Evolutionary conservation across 2,888 invertebrate species (phyloP), one percentile per base, ranked within the genome.

Genomic region (Morpho deidamia): DNA sequence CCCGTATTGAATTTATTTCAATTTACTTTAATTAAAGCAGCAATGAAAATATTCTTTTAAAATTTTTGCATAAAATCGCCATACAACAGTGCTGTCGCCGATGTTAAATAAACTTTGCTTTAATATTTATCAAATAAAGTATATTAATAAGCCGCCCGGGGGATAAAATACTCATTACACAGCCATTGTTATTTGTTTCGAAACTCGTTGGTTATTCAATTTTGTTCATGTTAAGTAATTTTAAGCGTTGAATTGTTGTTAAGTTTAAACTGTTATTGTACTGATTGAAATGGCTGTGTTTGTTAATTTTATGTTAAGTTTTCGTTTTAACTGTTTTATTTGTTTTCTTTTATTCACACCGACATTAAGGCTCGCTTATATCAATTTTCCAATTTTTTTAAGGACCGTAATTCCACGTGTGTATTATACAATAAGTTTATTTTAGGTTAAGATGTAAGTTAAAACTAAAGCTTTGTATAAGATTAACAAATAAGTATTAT

Each of bases 291-390:
- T 76, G 89, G 88, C 89, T 88, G 88, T 87, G 88, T 88, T 85
- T 87, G 88, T 87, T 89, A 87, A 78, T 88, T 88, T 89, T 87
- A 87, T 85, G 87, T 89, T 89, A 84, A 89, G 87, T 89, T 88
- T 88, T 82, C 76, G 84, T 88, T 88, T 86, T 78, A 83, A 82
- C 77, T 67, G 56, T 68, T 74, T 54, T 49, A 39, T 44, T 44
- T 68, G 65, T 64, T 64, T 76, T 76, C 73, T 81, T 81, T 70
- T 63, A 78, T 82, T 74, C 74, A 62, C 60, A 64, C 86, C 83
- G 86, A 76, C 89, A 86, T 88, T 89, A 88, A 81, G 87, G 89
- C 75, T 75, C 61, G 46, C 40, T 70, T 54, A 60, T 63, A 62
- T 61, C 59, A 59, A 45, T 51, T 12, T 50, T 34, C 38, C 41